Evolutionary conservation across 2,888 invertebrate species (phyloP).

Genomic region (Drosophila kuntzei): DNA sequence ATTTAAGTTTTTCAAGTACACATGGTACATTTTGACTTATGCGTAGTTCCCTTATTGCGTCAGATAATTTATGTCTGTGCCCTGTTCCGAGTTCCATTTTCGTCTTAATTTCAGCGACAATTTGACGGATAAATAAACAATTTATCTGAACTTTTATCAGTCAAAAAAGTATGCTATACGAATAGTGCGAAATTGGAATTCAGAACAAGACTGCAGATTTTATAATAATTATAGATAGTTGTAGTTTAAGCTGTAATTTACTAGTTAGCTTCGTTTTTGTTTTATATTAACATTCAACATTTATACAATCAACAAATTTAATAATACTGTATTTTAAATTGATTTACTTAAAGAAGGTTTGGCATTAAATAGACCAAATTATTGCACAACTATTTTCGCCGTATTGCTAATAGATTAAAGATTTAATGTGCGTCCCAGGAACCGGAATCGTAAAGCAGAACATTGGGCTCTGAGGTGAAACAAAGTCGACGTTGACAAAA

Average conservation of each 20-base stretch:
- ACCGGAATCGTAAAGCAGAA: slow-evolving; percentile 9
- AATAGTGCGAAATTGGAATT: not conserved
- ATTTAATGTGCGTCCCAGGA: slow-evolving; percentile 60
- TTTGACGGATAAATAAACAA: no score
- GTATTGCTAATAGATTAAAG: slow-evolving; percentile 61
- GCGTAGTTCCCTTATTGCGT: slow-evolving; percentile 80
- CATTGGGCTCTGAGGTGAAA: slow-evolving; percentile 15
- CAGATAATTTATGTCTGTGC: slow-evolving; percentile 69
- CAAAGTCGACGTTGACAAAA: slow-evolving; percentile 48
- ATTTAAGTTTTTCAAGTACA: slow-evolving; percentile 4
- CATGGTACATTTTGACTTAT: slow-evolving; percentile 27
- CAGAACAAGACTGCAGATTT: slow-evolving; percentile 3
- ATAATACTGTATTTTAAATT: slow-evolving; percentile 66
- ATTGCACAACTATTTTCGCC: slow-evolving; percentile 42
- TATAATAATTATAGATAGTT: slow-evolving; percentile 4
- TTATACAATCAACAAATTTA: slow-evolving; percentile 32
- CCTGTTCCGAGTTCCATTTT: slow-evolving; percentile 12
- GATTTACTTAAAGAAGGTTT: slow-evolving; percentile 79
- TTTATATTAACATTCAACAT: slow-evolving; percentile 24
- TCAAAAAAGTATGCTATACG: not conserved
- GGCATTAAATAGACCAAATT: slow-evolving; percentile 27
- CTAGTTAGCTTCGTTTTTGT: slow-evolving; percentile 7
- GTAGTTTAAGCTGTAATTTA: slow-evolving; percentile 4
- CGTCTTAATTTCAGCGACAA: not conserved
- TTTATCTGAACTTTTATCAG: not conserved